phyloP scores from a whole-genome alignment of 1,140 invertebrate genomes.

The Drosophila tristis region DNA sequence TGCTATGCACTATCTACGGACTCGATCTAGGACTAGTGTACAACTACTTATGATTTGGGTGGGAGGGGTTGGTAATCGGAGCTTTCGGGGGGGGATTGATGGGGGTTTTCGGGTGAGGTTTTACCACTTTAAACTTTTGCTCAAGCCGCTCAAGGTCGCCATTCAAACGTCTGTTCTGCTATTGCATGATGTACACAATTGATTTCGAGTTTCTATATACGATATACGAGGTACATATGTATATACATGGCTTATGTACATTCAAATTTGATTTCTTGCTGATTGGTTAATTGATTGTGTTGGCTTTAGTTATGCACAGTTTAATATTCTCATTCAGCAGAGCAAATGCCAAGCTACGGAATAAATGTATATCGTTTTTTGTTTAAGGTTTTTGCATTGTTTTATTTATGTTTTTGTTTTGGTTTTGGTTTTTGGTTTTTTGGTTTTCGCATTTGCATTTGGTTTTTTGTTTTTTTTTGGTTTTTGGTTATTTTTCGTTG shows the following conservation, averaged over 20 bases:
- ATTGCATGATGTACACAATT: slow-evolving; percentile 34
- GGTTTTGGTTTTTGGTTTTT: slow-evolving; percentile 8
- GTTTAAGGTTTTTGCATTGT: slow-evolving; percentile 21
- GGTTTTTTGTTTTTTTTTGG: slow-evolving; percentile 5
- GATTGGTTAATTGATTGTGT: slow-evolving; percentile 33
- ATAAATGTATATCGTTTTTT: slow-evolving; percentile 24
- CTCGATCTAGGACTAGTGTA: slow-evolving; percentile 44
- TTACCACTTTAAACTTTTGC: slow-evolving; percentile 48
- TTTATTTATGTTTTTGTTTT: slow-evolving; percentile 19
- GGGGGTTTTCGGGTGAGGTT: neutral
- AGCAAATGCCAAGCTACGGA: slow-evolving; percentile 37
- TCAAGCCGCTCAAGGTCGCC: slow-evolving; percentile 53
- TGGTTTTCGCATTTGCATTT: slow-evolving; percentile 7
- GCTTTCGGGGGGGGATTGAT: neutral
- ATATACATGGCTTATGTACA: slow-evolving; percentile 24
- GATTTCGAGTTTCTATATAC: no score
- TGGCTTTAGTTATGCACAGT: slow-evolving; percentile 39
- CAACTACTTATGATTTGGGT: slow-evolving; percentile 2
- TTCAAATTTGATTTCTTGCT: slow-evolving; percentile 21
- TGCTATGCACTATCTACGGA: slow-evolving; percentile 26
- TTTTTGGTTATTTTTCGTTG: slow-evolving; percentile 13
- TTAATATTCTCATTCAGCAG: slow-evolving; percentile 44
- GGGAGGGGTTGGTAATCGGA: neutral
- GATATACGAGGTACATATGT: slow-evolving; percentile 18
- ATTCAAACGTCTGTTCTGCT: slow-evolving; percentile 54